Evolutionary conservation across 2,113 vertebrate genomes (phyloP).

Genomic region (Heptranchias perlo): DNA sequence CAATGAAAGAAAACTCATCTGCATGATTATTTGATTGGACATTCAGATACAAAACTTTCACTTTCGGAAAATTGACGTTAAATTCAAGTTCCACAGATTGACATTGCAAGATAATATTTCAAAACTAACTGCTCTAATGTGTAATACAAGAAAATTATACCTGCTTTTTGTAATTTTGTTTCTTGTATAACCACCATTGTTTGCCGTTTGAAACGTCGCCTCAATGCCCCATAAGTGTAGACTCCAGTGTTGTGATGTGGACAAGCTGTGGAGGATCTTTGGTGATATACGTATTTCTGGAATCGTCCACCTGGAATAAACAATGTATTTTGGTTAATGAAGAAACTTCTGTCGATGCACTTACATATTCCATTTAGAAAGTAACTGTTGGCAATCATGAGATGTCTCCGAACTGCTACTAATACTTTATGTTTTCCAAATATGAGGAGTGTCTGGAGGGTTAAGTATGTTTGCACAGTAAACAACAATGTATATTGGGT

Average conservation of each 20-base stretch:
- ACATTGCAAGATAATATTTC: not conserved
- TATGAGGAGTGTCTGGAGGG: not conserved
- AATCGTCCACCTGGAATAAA: slow-evolving; percentile 67
- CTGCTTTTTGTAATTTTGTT: too few relatives aligned
- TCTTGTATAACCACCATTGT: not conserved
- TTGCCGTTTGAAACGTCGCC: slow-evolving; percentile 53
- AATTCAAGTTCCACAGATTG: not conserved
- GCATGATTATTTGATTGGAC: not conserved
- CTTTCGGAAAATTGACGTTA: not conserved
- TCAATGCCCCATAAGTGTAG: slow-evolving; percentile 48
- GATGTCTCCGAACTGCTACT: not conserved
- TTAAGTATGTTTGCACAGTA: not conserved
- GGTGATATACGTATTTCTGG: slow-evolving; percentile 81
- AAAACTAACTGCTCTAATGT: not conserved
- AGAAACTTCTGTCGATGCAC: not conserved
- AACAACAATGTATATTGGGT: not conserved
- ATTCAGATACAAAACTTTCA: not conserved
- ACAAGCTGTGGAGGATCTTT: slow-evolving; percentile 63
- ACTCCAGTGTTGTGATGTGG: slow-evolving; percentile 44
- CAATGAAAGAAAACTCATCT: too few relatives aligned
- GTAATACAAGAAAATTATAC: not conserved
- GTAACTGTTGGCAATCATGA: not conserved
- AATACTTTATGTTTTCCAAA: too few relatives aligned
- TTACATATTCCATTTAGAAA: not conserved
- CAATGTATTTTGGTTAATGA: not conserved